Evolutionary conservation across 2,113 vertebrate species (phyloP).

Genomic region (Cricetomys ansorgei): DNA sequence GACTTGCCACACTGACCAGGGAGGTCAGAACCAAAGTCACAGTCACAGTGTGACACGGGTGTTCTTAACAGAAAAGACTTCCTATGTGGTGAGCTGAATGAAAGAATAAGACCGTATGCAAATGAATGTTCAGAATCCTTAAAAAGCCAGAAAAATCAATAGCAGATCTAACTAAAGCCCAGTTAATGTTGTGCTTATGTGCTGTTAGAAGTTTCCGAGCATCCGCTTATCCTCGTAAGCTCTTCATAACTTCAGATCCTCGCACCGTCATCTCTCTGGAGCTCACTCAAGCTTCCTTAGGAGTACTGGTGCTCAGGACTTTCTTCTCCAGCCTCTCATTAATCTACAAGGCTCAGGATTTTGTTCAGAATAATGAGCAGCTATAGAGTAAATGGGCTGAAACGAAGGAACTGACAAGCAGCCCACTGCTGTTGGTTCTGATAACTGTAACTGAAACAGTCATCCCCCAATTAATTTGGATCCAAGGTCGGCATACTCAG

Average conservation of each 20-base stretch:
- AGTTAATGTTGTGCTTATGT: neutral
- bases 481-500: too few species aligned
- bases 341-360: neutral
- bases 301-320: too few species aligned
- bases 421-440: neutral
- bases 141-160: neutral
- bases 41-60: neutral
- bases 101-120: neutral
- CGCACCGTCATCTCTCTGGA: fast-evolving
- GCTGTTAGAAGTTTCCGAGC: neutral
- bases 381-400: neutral
- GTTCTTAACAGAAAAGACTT: neutral
- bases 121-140: neutral
- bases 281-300: neutral
- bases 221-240: neutral
- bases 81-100: neutral
- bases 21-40: fast-evolving
- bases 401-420: neutral
- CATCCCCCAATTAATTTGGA: too few species aligned
- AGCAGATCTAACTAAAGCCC: neutral
- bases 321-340: neutral
- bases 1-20: neutral
- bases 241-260: neutral
- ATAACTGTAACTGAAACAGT: neutral
- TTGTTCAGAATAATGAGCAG: neutral